Conservation (phyloP, 2,888 invertebrate genomes). For the Cataglyphis albicans region DNA sequence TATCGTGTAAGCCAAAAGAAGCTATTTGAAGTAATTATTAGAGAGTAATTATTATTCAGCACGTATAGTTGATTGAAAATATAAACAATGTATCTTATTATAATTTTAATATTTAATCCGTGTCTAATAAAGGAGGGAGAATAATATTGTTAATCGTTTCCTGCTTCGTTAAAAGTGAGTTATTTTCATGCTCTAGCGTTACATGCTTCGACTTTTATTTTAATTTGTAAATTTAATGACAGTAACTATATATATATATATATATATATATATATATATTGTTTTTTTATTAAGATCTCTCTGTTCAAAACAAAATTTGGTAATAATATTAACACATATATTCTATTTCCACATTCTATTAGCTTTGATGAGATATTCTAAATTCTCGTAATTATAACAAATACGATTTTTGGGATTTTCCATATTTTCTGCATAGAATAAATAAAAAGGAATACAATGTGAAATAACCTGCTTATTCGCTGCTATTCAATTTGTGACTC, state of each 20-base stretch:
- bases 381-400: not conserved
- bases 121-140: not conserved
- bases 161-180: not conserved
- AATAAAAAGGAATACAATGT: not conserved
- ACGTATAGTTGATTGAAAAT: not conserved
- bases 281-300: not conserved
- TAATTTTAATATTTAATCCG: conserved; percentile 1
- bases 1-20: conserved; percentile 4
- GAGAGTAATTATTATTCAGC: not conserved
- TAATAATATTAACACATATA: not conserved
- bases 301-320: not conserved
- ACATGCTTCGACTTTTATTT: not conserved
- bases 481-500: not conserved
- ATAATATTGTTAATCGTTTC: not conserved
- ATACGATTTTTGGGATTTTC: not conserved
- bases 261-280: not conserved
- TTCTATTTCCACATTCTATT: not conserved
- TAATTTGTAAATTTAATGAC: no score
- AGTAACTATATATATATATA: not conserved
- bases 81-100: not conserved
- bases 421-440: not conserved
- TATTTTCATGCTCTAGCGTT: not conserved
- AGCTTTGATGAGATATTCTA: not conserved
- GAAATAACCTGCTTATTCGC: not conserved
- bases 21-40: not conserved